Base-by-base conservation (phyloP, 2,888 invertebrate species). In the Nomada ruficornis region DNA sequence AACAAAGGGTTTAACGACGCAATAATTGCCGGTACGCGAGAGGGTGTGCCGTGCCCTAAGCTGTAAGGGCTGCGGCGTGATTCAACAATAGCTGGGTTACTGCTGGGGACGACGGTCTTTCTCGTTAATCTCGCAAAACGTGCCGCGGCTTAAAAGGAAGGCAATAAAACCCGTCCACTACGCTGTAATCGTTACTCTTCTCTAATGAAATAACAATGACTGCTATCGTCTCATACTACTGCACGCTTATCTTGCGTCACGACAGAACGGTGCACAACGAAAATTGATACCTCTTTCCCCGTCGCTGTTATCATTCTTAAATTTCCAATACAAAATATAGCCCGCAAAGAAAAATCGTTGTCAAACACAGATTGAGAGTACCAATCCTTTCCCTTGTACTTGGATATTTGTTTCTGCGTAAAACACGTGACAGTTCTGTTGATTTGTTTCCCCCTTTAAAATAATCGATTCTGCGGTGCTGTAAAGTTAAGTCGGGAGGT, bases 131-230 rank as follows among this genome's bases (percentile, higher is more conserved):
- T 78, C 68, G 68, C 77, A 64, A 83, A 80, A 86, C 78, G 75
- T 84, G 82, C 72, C 80, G 47, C 54, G 67, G 76, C 78, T 86
- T 80, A 80, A 85, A 86, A 86, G 77, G 80, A 64, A 47, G 64
- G 65, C 60, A 80, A 77, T 77, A 73, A 77, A 84, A 77, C 76
- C 63, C 72, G 55, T 64, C 71, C 76, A 36, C 65, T 50, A 15
- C 76, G 42, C 65, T 54, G 20, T 26, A 23, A 74, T 74, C 76
- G 59, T 74, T 76, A 55, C 84, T 73, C 26, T 55, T 62, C 55
- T 52, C 73, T 86, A 86, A 86, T 82, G 77, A 86, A 82, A 86
- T 86, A 86, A 84, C 86, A 69, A 81, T 73, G 72, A 71, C 78
- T 64, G 72, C 69, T 82, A 74, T 82, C 73, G 81, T 77, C 77